These are phyloP conservation scores for Cotesia vestalis DNA, from an alignment of 1,140 invertebrate species.

Conservation along the genomic window DNA sequence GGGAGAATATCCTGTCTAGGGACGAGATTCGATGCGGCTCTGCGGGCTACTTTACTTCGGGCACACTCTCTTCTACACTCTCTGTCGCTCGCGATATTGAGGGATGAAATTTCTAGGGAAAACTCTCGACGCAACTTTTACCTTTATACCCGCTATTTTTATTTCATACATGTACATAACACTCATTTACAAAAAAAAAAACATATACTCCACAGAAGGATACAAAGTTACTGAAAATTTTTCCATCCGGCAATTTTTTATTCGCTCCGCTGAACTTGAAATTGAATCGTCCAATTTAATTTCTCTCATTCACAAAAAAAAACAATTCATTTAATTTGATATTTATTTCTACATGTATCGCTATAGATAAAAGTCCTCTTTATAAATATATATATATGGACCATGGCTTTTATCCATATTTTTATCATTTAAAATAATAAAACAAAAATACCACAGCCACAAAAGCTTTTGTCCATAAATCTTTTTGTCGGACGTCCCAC, in stretches of 20 bases:
- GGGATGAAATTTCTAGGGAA: conserved; percentile 44
- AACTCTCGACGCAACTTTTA: conserved; percentile 6
- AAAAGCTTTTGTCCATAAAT: conserved; percentile 18
- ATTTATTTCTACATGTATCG: not conserved
- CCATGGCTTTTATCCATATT: not conserved
- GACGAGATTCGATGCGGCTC: conserved; percentile 42
- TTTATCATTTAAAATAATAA: conserved; percentile 8
- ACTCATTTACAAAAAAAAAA: too few relatives aligned
- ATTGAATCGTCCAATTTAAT: conserved; percentile 14
- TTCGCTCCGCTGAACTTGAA: conserved; percentile 15
- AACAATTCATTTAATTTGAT: not conserved
- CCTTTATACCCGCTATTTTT: not conserved
- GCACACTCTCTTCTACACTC: conserved; percentile 12
- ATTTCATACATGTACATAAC: not conserved
- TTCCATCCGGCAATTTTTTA: conserved; percentile 22
- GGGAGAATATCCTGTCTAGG: conserved; percentile 47
- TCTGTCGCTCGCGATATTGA: conserved; percentile 26
- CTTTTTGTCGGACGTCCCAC: not conserved
- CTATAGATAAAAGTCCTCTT: not conserved
- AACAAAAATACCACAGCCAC: conserved; percentile 1
- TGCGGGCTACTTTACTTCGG: conserved; percentile 24
- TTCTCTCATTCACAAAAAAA: not conserved
- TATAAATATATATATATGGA: not conserved
- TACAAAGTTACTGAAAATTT: conserved; percentile 7
- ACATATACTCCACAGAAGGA: not conserved